Base-by-base conservation (phyloP, 2,797 vertebrate species). In the Chrosomus eos region DNA sequence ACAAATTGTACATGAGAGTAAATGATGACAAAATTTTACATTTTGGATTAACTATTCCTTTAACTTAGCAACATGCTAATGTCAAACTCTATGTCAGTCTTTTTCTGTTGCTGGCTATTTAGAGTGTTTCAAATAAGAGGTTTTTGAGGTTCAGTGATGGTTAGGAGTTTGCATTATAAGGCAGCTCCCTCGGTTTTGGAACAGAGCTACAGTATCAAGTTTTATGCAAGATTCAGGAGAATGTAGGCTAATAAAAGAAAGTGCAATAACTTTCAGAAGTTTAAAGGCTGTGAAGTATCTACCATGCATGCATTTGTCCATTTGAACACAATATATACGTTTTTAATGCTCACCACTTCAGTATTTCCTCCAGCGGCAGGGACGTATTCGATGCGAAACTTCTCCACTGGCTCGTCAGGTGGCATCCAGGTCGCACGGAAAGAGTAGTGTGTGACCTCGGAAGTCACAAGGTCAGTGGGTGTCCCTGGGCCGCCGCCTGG, bases 351-450 rank as follows among this genome's bases (percentile, higher is more conserved):
- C 86, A 99, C 98, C 96, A 97, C 94, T 88, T 94, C 90, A 3
- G 94, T 92, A 31, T 92, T 92, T 31, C 96, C 97, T 93, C 97
- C 97, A 48, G 93, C 90, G 5, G 79, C 88, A 2, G 91, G 90
- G 60, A 91, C 88, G 89, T 98, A 99, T 81, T 96, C 95, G 81
- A 99, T 92, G 4, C 96, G 95, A 58, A 96, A 99, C 74, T 90
- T 93, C 33, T 99, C 97, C 77, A 97, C 96, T 0, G 96, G 94
- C 67, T 95, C 91, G 18, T 90, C 89, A n/a, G 97, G 97, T 3
- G 96, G 91, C 13, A 89, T 97, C 98, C 98, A 99, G 81, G 94
- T 96, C 84, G 95, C 95, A 60, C 96, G 94, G 92, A 99, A 98
- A 78, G 97, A 97, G 85, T 90, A 92, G 71, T 96, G 94, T 16